Evolutionary conservation across 1,140 invertebrate species (phyloP), one percentile per base, ranked within the genome.

Genomic region (Magallana angulata): DNA sequence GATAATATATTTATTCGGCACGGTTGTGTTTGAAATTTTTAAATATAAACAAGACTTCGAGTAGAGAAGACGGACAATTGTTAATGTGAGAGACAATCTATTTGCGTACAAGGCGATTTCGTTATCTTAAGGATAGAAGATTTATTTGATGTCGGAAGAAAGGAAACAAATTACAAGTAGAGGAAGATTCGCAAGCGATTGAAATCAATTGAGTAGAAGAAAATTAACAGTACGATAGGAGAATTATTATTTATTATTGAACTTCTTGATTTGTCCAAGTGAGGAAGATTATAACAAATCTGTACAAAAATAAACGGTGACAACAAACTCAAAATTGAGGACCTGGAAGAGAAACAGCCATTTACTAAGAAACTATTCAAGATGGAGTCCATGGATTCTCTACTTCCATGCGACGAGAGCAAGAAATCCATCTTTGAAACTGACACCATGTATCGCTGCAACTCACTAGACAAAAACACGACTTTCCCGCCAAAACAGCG

Each of bases 401-500:
- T 76, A 76, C 24, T 76, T 76, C 8, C 68, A 76, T 76, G 68
- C 24, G 68, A 76, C 68, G 68, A 76, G 11, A 76, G 36, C 24
- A 76, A 76, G 68, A 76, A 76, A 76, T 76, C 68, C 68, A 76
- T 76, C 24, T 76, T 76, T 76, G 68, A 76, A 76, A 30, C 30
- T 11, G 68, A 76, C 68, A 36, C 68, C 9, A 0, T 76, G 24
- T 76, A 36, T 76, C 68, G 68, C 11, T 76, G 68, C 24, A 76
- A 76, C 36, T 76, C 68, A 30, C 68, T 76, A 4, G 68, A 76
- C 68, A 76, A 76, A 36, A 76, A 76, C 68, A 30, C 68, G 14
- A 76, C 68, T 11, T 76, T 76, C 24, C 24, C 68, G 24, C 68
- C 24, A 11, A 76, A 76, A 76, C 8, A 11, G 24, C 24, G 68